phyloP scores from a whole-genome alignment of 2,888 invertebrate genomes.

The Physocephala rufipes region DNA sequence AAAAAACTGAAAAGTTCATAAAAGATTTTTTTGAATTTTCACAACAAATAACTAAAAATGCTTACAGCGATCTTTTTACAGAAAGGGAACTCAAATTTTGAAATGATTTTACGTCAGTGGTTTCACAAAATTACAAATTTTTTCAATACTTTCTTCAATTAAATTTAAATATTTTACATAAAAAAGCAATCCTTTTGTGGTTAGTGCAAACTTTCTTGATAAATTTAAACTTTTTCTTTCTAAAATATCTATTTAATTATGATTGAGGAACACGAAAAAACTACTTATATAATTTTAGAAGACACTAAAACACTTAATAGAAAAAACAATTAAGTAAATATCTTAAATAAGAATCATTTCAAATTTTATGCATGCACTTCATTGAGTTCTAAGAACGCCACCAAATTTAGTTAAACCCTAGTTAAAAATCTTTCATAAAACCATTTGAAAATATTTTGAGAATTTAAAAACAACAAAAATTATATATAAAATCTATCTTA shows the following conservation, averaged over 20 bases:
- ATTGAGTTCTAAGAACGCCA: background rate
- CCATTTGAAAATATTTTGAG: background rate
- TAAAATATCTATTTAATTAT: conserved; percentile 24
- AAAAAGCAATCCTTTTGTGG: conserved; percentile 7
- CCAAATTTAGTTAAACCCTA: conserved; percentile 3
- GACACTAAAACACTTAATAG: conserved; percentile 21
- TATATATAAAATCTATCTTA: conserved; percentile 10
- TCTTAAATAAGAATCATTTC: conserved; percentile 11
- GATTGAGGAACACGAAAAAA: conserved; percentile 23
- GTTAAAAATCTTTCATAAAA: background rate
- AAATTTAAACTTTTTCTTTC: conserved; percentile 30
- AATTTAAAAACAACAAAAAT: conserved; percentile 13
- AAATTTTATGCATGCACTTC: conserved; percentile 5
- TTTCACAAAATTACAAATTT: conserved; percentile 23
- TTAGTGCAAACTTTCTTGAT: conserved; percentile 22
- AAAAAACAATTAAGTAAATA: conserved; percentile 14
- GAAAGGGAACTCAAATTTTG: conserved; percentile 10
- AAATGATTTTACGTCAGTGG: conserved; percentile 12
- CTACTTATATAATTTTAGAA: conserved; percentile 32
- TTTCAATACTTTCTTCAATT: conserved; percentile 4
- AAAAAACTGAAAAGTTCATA: background rate
- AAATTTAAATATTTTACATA: conserved; percentile 15
- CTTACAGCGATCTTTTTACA: background rate
- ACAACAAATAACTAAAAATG: background rate
- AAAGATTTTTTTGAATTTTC: background rate